Evolutionary conservation across 2,797 vertebrate genomes (phyloP).

Genomic region (Urosaurus nigricauda): DNA sequence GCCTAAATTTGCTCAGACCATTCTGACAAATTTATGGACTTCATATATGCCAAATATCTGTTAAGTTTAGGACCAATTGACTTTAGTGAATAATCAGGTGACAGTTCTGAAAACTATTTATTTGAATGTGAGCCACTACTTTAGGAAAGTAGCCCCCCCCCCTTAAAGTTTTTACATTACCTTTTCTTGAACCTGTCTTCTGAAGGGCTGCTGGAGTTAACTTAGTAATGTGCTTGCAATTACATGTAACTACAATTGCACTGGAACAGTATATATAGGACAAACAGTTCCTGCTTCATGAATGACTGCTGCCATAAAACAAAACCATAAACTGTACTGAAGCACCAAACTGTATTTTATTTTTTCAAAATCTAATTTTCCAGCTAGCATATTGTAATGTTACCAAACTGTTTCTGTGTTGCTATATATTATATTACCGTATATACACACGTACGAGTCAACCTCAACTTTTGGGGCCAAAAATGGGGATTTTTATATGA

Average conservation of each 20-base stretch:
- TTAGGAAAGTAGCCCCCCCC: neutral
- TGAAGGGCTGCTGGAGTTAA: neutral
- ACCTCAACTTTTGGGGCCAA: too few relatives aligned
- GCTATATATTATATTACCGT: neutral
- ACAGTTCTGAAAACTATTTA: neutral
- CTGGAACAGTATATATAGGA: constrained; percentile 2
- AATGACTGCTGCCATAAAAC: neutral
- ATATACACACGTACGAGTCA: too few relatives aligned
- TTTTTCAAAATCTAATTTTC: neutral
- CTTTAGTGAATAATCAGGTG: neutral
- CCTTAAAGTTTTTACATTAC: neutral
- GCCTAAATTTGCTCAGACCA: neutral
- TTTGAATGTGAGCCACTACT: neutral
- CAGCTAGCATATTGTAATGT: neutral
- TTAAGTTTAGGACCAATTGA: neutral
- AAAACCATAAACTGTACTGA: too few relatives aligned
- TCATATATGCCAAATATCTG: neutral
- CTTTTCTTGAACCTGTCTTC: neutral
- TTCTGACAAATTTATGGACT: neutral
- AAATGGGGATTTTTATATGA: too few relatives aligned
- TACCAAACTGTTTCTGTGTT: neutral
- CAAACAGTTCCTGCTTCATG: constrained; percentile 1
- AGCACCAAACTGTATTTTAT: neutral
- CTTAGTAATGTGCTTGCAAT: neutral
- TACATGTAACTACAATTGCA: too few relatives aligned